phyloP scores from a whole-genome alignment of 2,113 vertebrate genomes.

The Lethenteron camtschaticum region DNA sequence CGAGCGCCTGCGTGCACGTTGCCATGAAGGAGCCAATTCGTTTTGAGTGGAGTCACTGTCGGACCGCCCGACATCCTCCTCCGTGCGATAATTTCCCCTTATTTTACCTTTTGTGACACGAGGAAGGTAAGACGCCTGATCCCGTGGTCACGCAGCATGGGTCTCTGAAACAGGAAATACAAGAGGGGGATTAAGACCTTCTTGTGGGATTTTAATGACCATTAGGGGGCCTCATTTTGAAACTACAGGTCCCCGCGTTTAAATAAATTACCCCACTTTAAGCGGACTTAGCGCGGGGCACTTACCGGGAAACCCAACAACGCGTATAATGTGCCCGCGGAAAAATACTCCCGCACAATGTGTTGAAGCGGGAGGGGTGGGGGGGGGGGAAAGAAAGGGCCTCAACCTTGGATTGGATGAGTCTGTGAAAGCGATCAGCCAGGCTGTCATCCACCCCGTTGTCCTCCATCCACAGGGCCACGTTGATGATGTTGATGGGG shows the following conservation, averaged over 20 bases:
- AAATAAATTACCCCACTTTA: neutral
- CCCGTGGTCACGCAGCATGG: conserved; percentile 41
- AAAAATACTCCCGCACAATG: too few relatives aligned
- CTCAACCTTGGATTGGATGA: conserved; percentile 72
- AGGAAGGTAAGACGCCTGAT: conserved; percentile 87
- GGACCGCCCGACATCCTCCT: too few relatives aligned
- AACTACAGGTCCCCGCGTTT: neutral
- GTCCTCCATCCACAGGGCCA: conserved; percentile 45
- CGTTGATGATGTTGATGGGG: conserved; percentile 78
- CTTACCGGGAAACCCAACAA: too few relatives aligned
- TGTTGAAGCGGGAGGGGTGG: too few relatives aligned
- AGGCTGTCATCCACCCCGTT: conserved; percentile 42
- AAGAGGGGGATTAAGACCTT: too few relatives aligned
- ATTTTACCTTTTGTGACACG: conserved; percentile 53
- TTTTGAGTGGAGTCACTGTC: too few relatives aligned
- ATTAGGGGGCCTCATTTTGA: neutral
- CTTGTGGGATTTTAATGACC: too few relatives aligned
- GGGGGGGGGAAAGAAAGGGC: accelerated
- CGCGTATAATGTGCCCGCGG: too few relatives aligned
- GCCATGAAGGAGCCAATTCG: too few relatives aligned
- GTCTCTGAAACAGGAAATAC: conserved; percentile 27
- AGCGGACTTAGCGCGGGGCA: too few relatives aligned
- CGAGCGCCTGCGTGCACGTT: too few relatives aligned
- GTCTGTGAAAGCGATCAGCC: conserved; percentile 45
- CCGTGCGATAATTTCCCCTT: neutral